phyloP scores from a whole-genome alignment of 2,888 invertebrate species.

The Sarcophaga rosellei region DNA sequence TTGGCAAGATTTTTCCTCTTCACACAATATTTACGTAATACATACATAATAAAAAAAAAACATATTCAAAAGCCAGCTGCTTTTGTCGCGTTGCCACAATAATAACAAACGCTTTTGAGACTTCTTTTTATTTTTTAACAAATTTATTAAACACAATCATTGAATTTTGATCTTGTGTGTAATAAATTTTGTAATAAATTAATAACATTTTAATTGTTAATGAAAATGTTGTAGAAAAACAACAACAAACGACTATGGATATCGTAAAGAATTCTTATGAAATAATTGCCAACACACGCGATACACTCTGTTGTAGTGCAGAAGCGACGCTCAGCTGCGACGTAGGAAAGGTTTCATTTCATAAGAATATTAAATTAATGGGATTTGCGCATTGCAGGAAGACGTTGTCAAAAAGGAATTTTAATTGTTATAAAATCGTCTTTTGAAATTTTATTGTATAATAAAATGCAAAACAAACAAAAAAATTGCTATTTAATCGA shows the following conservation, averaged over 20 bases:
- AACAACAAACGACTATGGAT: conserved; percentile 25
- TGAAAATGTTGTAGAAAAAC: conserved; percentile 1
- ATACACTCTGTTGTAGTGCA: too few species aligned
- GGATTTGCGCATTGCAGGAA: background rate
- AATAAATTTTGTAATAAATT: conserved; percentile 62
- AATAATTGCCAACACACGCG: conserved; percentile 43
- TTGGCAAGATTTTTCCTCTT: conserved; percentile 39
- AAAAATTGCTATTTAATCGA: too few species aligned
- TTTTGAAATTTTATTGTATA: background rate
- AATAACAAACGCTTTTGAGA: background rate
- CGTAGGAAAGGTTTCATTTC: background rate
- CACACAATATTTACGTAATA: background rate
- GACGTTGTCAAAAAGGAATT: conserved; percentile 22
- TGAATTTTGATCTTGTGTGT: conserved; percentile 58
- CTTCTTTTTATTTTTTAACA: conserved; percentile 1
- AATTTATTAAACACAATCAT: conserved; percentile 60
- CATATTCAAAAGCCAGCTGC: background rate
- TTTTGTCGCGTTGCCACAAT: background rate
- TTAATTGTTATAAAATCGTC: conserved; percentile 28
- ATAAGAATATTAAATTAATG: conserved; percentile 36
- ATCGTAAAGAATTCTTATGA: conserved; percentile 28
- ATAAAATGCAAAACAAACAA: background rate
- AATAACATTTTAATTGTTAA: conserved; percentile 37
- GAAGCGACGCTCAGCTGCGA: conserved; percentile 1
- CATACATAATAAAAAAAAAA: background rate